Conservation (phyloP, 2,888 invertebrate genomes). For the Athalia cordata region DNA sequence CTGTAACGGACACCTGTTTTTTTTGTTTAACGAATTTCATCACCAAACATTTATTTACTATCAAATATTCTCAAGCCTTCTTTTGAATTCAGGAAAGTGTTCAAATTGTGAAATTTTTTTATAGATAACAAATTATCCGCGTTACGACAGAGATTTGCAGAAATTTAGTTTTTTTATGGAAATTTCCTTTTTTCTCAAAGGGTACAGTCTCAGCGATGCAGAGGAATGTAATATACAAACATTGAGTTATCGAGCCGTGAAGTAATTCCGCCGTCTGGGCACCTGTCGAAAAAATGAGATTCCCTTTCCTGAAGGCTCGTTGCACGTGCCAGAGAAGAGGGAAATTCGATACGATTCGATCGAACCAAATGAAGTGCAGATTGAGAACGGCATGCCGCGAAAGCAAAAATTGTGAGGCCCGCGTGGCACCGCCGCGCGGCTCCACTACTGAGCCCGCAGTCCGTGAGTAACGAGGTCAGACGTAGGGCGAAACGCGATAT, state of each 20-base stretch:
- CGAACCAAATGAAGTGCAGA: slow-evolving; percentile 71
- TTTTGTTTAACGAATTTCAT: not conserved
- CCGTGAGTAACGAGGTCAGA: slow-evolving; percentile 62
- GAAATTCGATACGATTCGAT: slow-evolving; percentile 65
- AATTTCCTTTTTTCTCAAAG: not conserved
- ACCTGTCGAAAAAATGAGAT: slow-evolving; percentile 42
- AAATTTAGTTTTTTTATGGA: not conserved
- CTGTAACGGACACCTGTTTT: slow-evolving; percentile 35
- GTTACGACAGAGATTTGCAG: not conserved
- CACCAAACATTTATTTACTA: no score
- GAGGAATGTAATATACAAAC: slow-evolving; percentile 7
- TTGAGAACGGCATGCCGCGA: slow-evolving; percentile 63
- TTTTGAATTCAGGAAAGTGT: no score
- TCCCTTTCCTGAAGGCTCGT: slow-evolving; percentile 19
- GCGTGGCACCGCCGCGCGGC: slow-evolving; percentile 45
- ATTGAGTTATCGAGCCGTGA: slow-evolving; percentile 31
- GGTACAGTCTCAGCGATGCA: not conserved
- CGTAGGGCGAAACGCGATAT: slow-evolving; percentile 70
- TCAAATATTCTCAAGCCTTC: no score
- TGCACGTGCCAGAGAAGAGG: slow-evolving; percentile 66
- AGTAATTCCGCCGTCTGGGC: not conserved
- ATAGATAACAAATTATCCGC: no score
- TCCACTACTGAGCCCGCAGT: slow-evolving; percentile 48
- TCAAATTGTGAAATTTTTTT: no score
- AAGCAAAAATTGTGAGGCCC: slow-evolving; percentile 53